Evolutionary conservation across 1,140 invertebrate genomes (phyloP).

Genomic region (Drosophila sp.): DNA sequence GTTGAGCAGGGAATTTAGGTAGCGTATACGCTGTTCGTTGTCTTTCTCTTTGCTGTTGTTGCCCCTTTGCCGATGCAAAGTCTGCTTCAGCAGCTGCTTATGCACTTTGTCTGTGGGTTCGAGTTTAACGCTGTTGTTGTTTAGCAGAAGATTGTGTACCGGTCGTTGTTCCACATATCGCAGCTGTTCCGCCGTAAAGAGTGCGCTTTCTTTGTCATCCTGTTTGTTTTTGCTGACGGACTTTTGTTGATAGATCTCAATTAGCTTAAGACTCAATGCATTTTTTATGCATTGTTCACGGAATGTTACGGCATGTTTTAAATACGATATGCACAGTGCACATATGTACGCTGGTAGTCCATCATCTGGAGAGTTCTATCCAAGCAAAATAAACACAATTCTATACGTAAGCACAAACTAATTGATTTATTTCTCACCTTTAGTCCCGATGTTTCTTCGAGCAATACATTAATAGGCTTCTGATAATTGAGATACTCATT

Average conservation of each 20-base stretch:
- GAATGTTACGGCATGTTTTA: constrained; percentile 81
- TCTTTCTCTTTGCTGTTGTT: constrained; percentile 35
- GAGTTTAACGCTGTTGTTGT: constrained; percentile 53
- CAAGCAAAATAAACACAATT: background rate
- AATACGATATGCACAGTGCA: constrained; percentile 79
- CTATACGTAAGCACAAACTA: background rate
- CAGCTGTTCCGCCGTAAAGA: constrained; percentile 65
- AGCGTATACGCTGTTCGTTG: constrained; percentile 62
- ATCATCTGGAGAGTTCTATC: constrained; percentile 69
- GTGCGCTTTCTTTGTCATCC: constrained; percentile 63
- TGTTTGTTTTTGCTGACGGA: constrained; percentile 27
- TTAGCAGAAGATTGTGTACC: constrained; percentile 64
- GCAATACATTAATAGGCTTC: constrained; percentile 71
- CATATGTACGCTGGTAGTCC: constrained; percentile 72
- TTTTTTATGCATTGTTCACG: constrained; percentile 79
- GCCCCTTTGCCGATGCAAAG: constrained; percentile 17
- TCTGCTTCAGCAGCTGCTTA: constrained; percentile 67
- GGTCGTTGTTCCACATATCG: constrained; percentile 65
- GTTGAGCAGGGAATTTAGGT: constrained; percentile 68
- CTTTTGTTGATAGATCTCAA: constrained; percentile 63
- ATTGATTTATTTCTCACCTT: constrained; percentile 45
- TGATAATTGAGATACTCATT: constrained; percentile 82
- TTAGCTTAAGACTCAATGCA: constrained; percentile 69
- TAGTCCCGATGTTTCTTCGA: constrained; percentile 79
- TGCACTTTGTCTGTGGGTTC: constrained; percentile 67